phyloP scores from a whole-genome alignment of 2,888 invertebrate species.

The Serripes groenlandicus region DNA sequence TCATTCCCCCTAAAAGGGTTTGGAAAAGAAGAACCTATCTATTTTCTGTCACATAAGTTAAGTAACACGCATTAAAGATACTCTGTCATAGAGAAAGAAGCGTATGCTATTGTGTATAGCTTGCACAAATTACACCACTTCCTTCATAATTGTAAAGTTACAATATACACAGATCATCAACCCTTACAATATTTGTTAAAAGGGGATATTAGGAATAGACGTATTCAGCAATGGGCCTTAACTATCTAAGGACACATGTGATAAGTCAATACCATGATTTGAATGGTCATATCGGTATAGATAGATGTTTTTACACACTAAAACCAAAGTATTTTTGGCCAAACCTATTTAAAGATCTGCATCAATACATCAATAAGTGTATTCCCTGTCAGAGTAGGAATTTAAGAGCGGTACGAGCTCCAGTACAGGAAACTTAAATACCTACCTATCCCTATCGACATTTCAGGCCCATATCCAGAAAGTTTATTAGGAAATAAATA shows the following conservation, averaged over 20 bases:
- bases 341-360: conserved; percentile 1
- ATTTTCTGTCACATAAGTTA: conserved; percentile 4
- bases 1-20: background rate
- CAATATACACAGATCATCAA: background rate
- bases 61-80: background rate
- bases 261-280: background rate
- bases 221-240: background rate
- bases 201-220: background rate
- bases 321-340: background rate
- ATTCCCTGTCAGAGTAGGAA: background rate
- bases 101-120: background rate
- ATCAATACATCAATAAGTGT: background rate
- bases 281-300: background rate
- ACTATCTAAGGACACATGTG: background rate
- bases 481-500: background rate
- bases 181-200: background rate
- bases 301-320: background rate
- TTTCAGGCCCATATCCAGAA: background rate
- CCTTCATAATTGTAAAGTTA: background rate
- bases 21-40: background rate
- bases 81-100: conserved; percentile 4
- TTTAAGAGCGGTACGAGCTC: background rate
- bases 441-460: background rate
- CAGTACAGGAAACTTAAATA: background rate
- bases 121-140: conserved; percentile 1